These are phyloP conservation scores for Gnatocerus cornutus DNA, from an alignment of 2,888 invertebrate genomes.

Conservation along the genomic window DNA sequence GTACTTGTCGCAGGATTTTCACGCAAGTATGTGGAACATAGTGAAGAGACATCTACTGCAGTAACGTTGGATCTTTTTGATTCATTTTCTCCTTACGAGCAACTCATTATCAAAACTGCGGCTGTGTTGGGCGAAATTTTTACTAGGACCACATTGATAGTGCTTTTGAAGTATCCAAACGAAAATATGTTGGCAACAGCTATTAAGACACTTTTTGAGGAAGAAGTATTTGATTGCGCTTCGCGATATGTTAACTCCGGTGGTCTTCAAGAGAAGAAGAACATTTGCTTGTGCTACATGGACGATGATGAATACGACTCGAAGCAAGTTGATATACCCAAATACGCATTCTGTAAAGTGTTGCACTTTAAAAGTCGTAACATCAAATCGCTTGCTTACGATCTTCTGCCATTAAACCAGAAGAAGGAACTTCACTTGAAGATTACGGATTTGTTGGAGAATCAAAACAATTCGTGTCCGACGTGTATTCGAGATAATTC, in stretches of 20 bases:
- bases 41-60: constrained; percentile 69
- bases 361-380: constrained; percentile 74
- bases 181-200: constrained; percentile 68
- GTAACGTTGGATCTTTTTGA: constrained; percentile 74
- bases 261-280: constrained; percentile 49
- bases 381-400: constrained; percentile 74
- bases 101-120: constrained; percentile 76
- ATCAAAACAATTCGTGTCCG: constrained; percentile 72
- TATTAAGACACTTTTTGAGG: constrained; percentile 74
- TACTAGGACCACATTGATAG: constrained; percentile 73
- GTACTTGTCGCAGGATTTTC: constrained; percentile 50
- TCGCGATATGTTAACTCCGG: constrained; percentile 58
- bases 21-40: constrained; percentile 46
- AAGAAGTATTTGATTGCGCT: constrained; percentile 75
- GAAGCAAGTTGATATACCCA: constrained; percentile 68
- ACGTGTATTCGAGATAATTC: constrained; percentile 66
- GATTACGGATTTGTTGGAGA: constrained; percentile 72
- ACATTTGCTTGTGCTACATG: constrained; percentile 66
- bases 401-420: constrained; percentile 73
- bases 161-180: constrained; percentile 74
- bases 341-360: constrained; percentile 75
- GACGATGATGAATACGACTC: constrained; percentile 67
- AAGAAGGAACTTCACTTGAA: constrained; percentile 75
- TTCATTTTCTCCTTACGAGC: constrained; percentile 76
- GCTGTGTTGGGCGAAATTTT: constrained; percentile 75